Evolutionary conservation across 2,113 vertebrate species (phyloP).

Genomic region (Arvicanthis niloticus): DNA sequence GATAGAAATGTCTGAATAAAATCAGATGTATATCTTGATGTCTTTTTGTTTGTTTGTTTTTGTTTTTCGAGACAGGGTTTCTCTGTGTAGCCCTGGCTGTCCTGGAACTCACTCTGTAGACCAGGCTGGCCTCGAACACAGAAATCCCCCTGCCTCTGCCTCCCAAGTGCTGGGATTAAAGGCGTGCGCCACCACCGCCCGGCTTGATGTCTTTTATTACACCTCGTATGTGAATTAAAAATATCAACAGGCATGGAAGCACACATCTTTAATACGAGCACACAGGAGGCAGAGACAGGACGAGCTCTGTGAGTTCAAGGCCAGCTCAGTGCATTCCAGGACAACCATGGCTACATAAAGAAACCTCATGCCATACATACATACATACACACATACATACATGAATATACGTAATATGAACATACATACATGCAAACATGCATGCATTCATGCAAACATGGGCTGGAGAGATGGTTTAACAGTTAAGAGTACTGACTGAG

Average conservation of each 20-base stretch:
- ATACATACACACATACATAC: neutral
- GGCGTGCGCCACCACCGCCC: too few species aligned
- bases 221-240: neutral
- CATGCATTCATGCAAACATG: neutral
- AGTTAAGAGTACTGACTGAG: neutral
- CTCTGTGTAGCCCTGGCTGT: too few species aligned
- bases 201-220: too few species aligned
- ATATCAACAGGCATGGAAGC: neutral
- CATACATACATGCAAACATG: too few species aligned
- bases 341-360: neutral
- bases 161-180: too few species aligned
- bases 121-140: too few species aligned
- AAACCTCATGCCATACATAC: neutral
- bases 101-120: too few species aligned
- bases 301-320: neutral
- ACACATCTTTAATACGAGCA: neutral
- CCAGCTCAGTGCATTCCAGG: neutral
- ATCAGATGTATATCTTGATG: too few species aligned
- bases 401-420: neutral
- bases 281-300: neutral
- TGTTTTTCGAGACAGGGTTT: too few species aligned
- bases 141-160: too few species aligned
- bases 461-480: neutral
- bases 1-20: too few species aligned
- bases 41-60: too few species aligned